These are phyloP conservation scores for Dexiosoma caninum DNA, from an alignment of 2,888 invertebrate genomes.

Conservation along the genomic window DNA sequence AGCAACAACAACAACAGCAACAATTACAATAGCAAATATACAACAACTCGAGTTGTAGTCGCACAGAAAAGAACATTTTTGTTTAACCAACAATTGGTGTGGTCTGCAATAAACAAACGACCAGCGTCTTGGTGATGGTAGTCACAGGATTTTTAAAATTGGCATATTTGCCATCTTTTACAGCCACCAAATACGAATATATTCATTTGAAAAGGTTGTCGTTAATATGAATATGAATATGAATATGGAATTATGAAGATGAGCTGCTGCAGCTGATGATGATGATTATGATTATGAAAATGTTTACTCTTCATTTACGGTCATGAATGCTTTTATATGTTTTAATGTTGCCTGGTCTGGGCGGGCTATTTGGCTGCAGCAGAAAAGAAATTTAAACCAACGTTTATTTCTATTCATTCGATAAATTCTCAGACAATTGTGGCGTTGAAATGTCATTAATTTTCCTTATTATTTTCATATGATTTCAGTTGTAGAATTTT, in stretches of 20 bases:
- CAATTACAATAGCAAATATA: conserved; percentile 31
- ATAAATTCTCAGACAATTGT: neutral
- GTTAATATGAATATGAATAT: conserved; percentile 35
- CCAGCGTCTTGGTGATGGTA: conserved; percentile 11
- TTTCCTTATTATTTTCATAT: conserved; percentile 48
- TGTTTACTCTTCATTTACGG: neutral
- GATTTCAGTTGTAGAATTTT: neutral
- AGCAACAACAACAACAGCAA: neutral
- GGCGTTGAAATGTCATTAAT: conserved; percentile 43
- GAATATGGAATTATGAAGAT: conserved; percentile 49
- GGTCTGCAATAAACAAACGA: conserved; percentile 23
- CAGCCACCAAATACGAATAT: conserved; percentile 20
- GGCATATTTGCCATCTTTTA: conserved; percentile 1
- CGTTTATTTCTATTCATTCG: conserved; percentile 2
- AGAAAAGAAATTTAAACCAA: neutral
- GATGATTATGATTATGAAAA: too few relatives aligned
- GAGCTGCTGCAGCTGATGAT: neutral
- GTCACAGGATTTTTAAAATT: conserved; percentile 28
- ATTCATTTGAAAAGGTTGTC: conserved; percentile 5
- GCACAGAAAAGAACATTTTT: neutral
- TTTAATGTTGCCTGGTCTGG: neutral
- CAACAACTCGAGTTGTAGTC: neutral
- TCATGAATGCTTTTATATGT: neutral
- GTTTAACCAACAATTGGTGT: conserved; percentile 47
- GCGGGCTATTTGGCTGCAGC: conserved; percentile 2